Conservation (phyloP, 2,888 invertebrate genomes). For the Chaetogeoica ovagalla region DNA sequence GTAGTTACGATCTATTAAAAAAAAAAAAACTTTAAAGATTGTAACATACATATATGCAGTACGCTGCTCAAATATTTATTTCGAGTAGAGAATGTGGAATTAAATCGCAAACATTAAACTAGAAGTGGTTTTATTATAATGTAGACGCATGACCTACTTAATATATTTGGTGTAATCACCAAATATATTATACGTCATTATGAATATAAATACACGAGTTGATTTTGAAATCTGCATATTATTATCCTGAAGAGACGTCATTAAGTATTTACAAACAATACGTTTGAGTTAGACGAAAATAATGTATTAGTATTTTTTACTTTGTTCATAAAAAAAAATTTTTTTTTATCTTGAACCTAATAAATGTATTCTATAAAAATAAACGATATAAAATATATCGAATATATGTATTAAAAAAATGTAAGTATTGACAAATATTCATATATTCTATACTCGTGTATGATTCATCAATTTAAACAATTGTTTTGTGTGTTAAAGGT, state of each 20-base stretch:
- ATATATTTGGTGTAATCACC: neutral
- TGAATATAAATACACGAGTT: neutral
- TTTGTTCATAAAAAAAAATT: too few relatives aligned
- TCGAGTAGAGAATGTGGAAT: neutral
- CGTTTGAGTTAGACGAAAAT: neutral
- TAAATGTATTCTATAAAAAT: too few relatives aligned
- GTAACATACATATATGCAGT: neutral
- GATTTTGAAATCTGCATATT: neutral
- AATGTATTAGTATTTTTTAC: neutral
- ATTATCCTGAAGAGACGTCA: neutral
- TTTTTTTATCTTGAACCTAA: too few relatives aligned
- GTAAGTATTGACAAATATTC: too few relatives aligned
- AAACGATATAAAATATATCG: too few relatives aligned
- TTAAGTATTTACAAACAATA: neutral
- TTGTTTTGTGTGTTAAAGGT: too few relatives aligned
- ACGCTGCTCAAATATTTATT: neutral
- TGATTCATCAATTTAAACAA: too few relatives aligned
- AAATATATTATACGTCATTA: neutral
- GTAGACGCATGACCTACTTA: neutral
- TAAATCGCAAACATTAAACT: neutral
- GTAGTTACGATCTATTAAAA: neutral
- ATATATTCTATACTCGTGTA: too few relatives aligned
- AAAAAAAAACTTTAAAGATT: neutral
- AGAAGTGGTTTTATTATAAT: constrained; percentile 8
- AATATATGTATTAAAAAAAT: too few relatives aligned